These are phyloP conservation scores for Pitta sordida DNA, from an alignment of 2,113 vertebrate species.

Conservation along the genomic window DNA sequence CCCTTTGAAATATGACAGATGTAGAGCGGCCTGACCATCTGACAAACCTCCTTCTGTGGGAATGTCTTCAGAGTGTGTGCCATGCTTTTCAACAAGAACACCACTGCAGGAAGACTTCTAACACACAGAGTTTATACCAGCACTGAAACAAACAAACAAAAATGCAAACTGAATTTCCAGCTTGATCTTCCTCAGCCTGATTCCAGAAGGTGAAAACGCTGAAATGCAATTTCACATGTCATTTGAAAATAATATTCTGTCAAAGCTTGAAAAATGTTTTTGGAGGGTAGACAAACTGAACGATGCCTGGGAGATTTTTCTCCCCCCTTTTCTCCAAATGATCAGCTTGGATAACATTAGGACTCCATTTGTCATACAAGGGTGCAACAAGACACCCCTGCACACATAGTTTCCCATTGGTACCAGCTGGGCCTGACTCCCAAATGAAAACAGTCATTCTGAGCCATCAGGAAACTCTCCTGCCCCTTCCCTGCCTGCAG, in stretches of 20 bases:
- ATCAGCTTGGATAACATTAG: not conserved
- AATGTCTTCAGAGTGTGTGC: not conserved
- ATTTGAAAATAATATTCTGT: not conserved
- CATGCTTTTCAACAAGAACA: slow-evolving; percentile 6
- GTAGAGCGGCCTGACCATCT: not conserved
- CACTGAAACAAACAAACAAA: not conserved
- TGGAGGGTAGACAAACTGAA: not conserved
- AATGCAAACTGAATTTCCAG: not conserved
- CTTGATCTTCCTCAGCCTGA: not conserved
- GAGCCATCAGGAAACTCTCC: not conserved
- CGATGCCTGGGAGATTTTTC: not conserved
- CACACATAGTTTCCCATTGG: not conserved
- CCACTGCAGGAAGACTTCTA: not conserved
- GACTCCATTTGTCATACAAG: not conserved
- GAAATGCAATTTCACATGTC: not conserved
- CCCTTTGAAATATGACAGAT: slow-evolving; percentile 51
- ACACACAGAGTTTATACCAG: not conserved
- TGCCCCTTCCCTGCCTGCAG: not conserved
- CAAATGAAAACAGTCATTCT: not conserved
- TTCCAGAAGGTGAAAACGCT: not conserved
- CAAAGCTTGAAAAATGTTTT: not conserved
- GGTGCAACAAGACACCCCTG: slow-evolving; percentile 7
- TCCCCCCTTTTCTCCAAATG: not conserved
- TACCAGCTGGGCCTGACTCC: not conserved
- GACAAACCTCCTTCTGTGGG: slow-evolving; percentile 24